Conservation (phyloP, 2,888 invertebrate species). For the Rhimphoctona megacephalus region DNA sequence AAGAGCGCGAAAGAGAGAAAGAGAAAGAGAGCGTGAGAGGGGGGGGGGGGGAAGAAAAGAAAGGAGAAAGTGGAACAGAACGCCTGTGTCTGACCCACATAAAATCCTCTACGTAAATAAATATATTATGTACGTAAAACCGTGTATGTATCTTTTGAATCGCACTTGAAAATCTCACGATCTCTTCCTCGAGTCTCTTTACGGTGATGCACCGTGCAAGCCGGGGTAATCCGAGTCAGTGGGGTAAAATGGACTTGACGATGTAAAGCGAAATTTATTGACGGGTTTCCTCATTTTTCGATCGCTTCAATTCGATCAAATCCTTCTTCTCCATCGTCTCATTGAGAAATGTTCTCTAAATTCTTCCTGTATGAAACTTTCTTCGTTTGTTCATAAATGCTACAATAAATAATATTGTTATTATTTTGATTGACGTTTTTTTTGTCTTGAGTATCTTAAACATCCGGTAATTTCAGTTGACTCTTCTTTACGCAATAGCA, state of each 20-base stretch:
- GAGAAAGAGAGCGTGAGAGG: not conserved
- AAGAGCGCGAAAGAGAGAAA: not conserved
- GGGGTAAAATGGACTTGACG: constrained; percentile 10
- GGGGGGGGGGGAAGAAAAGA: constrained; percentile 61
- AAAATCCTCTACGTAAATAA: constrained; percentile 36
- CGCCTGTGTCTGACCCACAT: constrained; percentile 76
- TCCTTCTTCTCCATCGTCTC: not conserved
- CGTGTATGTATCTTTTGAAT: constrained; percentile 13
- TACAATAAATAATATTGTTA: not conserved
- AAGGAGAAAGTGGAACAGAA: constrained; percentile 81
- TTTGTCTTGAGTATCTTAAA: not conserved
- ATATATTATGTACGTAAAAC: not conserved
- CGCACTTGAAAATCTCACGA: constrained; percentile 23
- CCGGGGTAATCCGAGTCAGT: not conserved
- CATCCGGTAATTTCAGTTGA: constrained; percentile 7
- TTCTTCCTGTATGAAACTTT: not conserved
- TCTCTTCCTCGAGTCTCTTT: constrained; percentile 24
- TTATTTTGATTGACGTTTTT: not conserved
- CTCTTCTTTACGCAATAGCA: constrained; percentile 43
- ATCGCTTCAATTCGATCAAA: not conserved
- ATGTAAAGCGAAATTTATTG: not conserved
- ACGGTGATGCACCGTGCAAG: not conserved
- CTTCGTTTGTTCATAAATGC: not conserved
- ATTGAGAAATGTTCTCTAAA: not conserved
- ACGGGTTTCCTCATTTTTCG: not conserved